phyloP scores from a whole-genome alignment of 2,888 invertebrate genomes.

The Encarsia formosa region DNA sequence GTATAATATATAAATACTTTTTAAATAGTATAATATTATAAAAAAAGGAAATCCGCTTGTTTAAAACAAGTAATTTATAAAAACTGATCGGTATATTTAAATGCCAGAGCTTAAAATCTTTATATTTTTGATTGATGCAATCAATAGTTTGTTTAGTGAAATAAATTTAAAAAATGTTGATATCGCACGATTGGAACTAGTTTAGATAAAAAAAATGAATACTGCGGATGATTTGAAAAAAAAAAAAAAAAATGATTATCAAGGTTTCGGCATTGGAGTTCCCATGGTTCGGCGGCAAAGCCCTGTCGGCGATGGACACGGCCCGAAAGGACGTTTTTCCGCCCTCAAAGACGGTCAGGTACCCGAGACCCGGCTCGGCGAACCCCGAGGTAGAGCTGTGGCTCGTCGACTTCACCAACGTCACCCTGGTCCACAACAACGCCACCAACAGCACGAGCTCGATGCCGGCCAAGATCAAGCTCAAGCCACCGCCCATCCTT shows the following conservation, averaged over 20 bases:
- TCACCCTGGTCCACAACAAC: slow-evolving; percentile 58
- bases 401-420: slow-evolving; percentile 61
- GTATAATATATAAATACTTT: too few species aligned
- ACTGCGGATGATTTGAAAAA: background rate
- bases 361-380: slow-evolving; percentile 82
- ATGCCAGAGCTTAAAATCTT: too few species aligned
- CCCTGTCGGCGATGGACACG: slow-evolving; percentile 48
- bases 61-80: too few species aligned
- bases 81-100: too few species aligned
- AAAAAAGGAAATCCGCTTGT: too few species aligned
- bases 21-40: too few species aligned
- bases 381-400: slow-evolving; percentile 83
- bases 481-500: slow-evolving; percentile 71
- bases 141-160: too few species aligned
- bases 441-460: slow-evolving; percentile 28
- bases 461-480: slow-evolving; percentile 30
- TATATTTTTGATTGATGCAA: too few species aligned
- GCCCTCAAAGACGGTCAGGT: slow-evolving; percentile 72
- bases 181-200: too few species aligned
- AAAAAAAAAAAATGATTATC: background rate
- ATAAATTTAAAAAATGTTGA: too few species aligned
- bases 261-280: slow-evolving; percentile 53
- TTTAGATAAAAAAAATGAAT: too few species aligned
- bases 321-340: slow-evolving; percentile 67
- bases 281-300: slow-evolving; percentile 71